Conservation (phyloP, 2,113 vertebrate species). For the Megaceryle maxima region DNA sequence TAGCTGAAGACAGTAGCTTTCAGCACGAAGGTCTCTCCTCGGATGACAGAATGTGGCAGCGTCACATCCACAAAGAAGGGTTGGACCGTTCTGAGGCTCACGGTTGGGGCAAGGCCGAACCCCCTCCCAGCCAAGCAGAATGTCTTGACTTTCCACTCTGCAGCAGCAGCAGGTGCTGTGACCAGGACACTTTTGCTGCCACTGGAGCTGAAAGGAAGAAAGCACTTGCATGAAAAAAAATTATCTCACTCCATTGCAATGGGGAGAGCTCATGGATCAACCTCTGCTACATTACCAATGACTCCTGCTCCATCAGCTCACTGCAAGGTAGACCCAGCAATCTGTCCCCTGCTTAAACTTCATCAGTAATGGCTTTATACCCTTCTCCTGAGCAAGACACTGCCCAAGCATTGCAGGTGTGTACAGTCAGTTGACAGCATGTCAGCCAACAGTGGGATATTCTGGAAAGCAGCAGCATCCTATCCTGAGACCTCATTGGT, state of each 20-base stretch:
- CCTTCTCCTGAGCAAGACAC: neutral
- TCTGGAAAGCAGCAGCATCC: neutral
- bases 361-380: neutral
- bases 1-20: slow-evolving; percentile 84
- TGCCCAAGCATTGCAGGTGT: neutral
- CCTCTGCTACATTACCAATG: neutral
- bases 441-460: neutral
- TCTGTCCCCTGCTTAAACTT: neutral
- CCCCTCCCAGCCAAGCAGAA: slow-evolving; percentile 81
- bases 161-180: slow-evolving; percentile 78
- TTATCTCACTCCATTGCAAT: neutral
- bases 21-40: slow-evolving; percentile 81
- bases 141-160: slow-evolving; percentile 79
- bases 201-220: slow-evolving; percentile 13
- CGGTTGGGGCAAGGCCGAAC: slow-evolving; percentile 79
- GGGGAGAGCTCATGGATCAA: neutral
- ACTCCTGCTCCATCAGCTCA: neutral
- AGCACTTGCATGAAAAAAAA: neutral
- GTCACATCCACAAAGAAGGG: slow-evolving; percentile 83
- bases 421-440: neutral
- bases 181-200: slow-evolving; percentile 48
- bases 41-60: slow-evolving; percentile 80
- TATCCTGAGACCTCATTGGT: neutral
- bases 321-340: neutral
- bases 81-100: slow-evolving; percentile 75